These are phyloP conservation scores for Drosophila lacteicornis DNA, from an alignment of 1,140 invertebrate genomes.

Conservation along the genomic window DNA sequence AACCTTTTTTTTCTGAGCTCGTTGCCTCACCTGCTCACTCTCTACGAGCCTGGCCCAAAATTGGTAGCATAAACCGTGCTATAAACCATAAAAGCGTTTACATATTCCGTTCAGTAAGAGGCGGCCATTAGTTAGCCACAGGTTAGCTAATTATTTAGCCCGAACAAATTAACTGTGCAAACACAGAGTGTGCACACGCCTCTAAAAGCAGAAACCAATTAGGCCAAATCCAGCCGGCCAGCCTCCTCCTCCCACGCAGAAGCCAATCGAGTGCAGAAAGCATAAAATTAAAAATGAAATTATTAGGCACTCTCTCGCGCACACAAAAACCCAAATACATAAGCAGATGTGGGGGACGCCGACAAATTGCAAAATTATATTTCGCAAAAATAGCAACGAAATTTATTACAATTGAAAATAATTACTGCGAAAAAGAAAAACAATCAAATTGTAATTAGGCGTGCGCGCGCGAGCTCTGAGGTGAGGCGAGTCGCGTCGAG, in stretches of 20 bases:
- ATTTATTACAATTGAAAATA: constrained; percentile 80
- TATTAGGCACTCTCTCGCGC: constrained; percentile 44
- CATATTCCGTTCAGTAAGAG: constrained; percentile 1
- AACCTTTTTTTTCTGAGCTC: background rate
- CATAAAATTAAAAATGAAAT: constrained; percentile 61
- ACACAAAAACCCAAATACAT: constrained; percentile 3
- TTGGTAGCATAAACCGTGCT: constrained; percentile 3
- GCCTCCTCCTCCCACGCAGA: constrained; percentile 23
- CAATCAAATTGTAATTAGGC: constrained; percentile 78
- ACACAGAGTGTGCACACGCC: constrained; percentile 17
- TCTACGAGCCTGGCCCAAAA: background rate
- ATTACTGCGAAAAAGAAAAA: constrained; percentile 77
- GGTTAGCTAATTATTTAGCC: constrained; percentile 47
- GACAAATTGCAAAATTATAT: constrained; percentile 69
- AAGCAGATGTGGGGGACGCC: constrained; percentile 1
- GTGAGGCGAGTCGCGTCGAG: constrained; percentile 9
- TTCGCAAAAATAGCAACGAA: constrained; percentile 68
- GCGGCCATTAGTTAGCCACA: constrained; percentile 24
- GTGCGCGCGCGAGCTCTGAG: constrained; percentile 2
- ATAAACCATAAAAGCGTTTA: constrained; percentile 28
- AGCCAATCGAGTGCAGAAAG: constrained; percentile 29
- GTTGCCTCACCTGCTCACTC: background rate
- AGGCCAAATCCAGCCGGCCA: constrained; percentile 13
- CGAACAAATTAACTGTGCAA: constrained; percentile 47
- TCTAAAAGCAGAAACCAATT: constrained; percentile 51